Percentiles rank a stretch among this genome's conserved stretches.
phyloP scores from a whole-genome alignment of 2,888 invertebrate species.

The Synergus japonicus region DNA sequence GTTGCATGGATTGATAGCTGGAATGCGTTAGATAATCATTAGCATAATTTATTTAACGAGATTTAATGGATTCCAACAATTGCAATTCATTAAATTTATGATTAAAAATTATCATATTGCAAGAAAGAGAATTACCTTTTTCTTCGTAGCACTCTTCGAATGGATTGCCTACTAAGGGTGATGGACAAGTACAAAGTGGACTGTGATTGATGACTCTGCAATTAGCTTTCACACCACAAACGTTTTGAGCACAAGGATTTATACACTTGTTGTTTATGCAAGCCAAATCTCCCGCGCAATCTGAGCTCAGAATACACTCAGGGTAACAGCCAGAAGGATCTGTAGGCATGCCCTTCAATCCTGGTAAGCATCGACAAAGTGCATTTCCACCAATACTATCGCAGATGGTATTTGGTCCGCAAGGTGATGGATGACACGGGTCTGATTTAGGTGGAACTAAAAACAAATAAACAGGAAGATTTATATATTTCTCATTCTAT shows the following conservation, averaged over 20 bases:
- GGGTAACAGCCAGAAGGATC: conserved; percentile 83
- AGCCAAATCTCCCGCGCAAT: conserved; percentile 87
- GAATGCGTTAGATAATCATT: neutral
- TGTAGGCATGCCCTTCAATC: conserved; percentile 85
- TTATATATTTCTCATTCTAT: neutral
- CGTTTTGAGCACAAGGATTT: conserved; percentile 88
- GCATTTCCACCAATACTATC: conserved; percentile 75
- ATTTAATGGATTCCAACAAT: neutral
- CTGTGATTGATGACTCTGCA: conserved; percentile 88
- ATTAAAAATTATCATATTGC: neutral
- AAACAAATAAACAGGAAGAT: neutral
- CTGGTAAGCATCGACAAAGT: conserved; percentile 83
- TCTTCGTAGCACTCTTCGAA: conserved; percentile 77
- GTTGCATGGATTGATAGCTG: conserved; percentile 84
- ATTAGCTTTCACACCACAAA: conserved; percentile 87
- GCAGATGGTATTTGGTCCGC: conserved; percentile 84
- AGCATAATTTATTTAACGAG: conserved; percentile 16
- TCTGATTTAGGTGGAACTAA: conserved; percentile 9
- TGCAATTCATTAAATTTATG: neutral
- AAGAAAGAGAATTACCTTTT: conserved; percentile 65
- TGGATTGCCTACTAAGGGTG: conserved; percentile 78
- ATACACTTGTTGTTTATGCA: conserved; percentile 90
- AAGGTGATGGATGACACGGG: conserved; percentile 79
- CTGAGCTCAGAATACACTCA: conserved; percentile 88
- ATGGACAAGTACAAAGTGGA: conserved; percentile 87